Conservation (phyloP, 2,888 invertebrate genomes). For the Diaprepes abbreviatus region DNA sequence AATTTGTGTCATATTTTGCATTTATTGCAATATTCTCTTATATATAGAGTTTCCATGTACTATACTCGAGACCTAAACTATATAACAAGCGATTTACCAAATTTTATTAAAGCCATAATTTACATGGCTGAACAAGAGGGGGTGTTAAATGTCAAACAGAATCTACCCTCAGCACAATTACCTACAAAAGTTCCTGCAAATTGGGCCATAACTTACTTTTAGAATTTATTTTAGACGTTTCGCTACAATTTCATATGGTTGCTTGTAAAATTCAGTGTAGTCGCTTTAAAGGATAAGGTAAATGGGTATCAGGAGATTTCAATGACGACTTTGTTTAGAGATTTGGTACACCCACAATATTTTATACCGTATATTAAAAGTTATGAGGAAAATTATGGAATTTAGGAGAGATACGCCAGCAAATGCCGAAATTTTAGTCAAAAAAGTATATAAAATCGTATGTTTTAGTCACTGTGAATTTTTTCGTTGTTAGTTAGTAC, state of each 20-base stretch:
- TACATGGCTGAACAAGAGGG: slow-evolving; percentile 29
- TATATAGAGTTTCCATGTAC: too few species aligned
- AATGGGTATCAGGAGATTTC: background rate
- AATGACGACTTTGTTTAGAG: background rate
- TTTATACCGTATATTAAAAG: too few species aligned
- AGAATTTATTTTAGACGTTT: slow-evolving; percentile 22
- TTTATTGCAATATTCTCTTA: background rate
- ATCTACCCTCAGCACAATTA: slow-evolving; percentile 23
- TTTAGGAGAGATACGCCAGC: too few species aligned
- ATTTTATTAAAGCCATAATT: slow-evolving; percentile 34
- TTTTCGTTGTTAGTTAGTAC: too few species aligned
- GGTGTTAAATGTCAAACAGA: slow-evolving; percentile 30
- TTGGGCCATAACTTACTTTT: slow-evolving; percentile 25
- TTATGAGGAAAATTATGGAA: too few species aligned
- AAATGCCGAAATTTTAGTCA: too few species aligned
- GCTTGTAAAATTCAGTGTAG: slow-evolving; percentile 4
- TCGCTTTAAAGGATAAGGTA: background rate
- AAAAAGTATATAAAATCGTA: too few species aligned
- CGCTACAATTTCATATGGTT: background rate
- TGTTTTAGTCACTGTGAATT: too few species aligned
- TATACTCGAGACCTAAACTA: background rate
- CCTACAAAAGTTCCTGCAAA: slow-evolving; percentile 23
- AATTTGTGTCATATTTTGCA: too few species aligned
- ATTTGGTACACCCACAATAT: too few species aligned
- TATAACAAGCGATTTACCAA: background rate